These are phyloP conservation scores for Caenorhabditis afra DNA, from an alignment of 2,888 invertebrate species.

Conservation along the genomic window DNA sequence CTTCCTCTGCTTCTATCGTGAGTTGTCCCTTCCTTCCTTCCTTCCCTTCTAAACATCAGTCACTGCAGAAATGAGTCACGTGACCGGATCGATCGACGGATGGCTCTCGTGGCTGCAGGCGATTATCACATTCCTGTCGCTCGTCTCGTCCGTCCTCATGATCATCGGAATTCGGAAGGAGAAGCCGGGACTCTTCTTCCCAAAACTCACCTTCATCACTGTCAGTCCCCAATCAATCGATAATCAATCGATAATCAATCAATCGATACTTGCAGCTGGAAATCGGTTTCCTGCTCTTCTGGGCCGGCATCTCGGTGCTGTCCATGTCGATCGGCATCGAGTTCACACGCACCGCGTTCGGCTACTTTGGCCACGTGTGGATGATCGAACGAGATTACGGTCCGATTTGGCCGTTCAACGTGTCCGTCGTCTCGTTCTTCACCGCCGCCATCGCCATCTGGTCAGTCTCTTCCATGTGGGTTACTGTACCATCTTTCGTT, in stretches of 20 bases:
- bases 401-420: slow-evolving; percentile 80
- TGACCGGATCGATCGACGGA: slow-evolving; percentile 51
- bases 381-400: slow-evolving; percentile 77
- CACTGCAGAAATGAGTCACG: slow-evolving; percentile 58
- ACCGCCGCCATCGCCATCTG: slow-evolving; percentile 78
- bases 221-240: too few relatives aligned
- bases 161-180: slow-evolving; percentile 68
- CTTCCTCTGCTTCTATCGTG: slow-evolving; percentile 62
- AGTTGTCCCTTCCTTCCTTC: slow-evolving; percentile 2
- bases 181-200: slow-evolving; percentile 68
- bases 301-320: slow-evolving; percentile 73
- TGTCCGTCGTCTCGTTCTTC: slow-evolving; percentile 77
- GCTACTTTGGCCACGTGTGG: slow-evolving; percentile 56
- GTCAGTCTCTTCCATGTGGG: slow-evolving; percentile 66
- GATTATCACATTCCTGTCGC: slow-evolving; percentile 40
- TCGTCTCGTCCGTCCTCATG: slow-evolving; percentile 55
- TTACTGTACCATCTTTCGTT: slow-evolving; percentile 7
- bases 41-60: not conserved
- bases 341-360: slow-evolving; percentile 73
- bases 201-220: slow-evolving; percentile 76
- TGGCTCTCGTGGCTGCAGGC: slow-evolving; percentile 56
- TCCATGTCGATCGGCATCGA: slow-evolving; percentile 78
- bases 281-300: slow-evolving; percentile 72
- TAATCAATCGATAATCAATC: too few relatives aligned
- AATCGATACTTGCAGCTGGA: slow-evolving; percentile 53